Base-by-base conservation (phyloP, 2,888 invertebrate species). In the Hesperia comma region DNA sequence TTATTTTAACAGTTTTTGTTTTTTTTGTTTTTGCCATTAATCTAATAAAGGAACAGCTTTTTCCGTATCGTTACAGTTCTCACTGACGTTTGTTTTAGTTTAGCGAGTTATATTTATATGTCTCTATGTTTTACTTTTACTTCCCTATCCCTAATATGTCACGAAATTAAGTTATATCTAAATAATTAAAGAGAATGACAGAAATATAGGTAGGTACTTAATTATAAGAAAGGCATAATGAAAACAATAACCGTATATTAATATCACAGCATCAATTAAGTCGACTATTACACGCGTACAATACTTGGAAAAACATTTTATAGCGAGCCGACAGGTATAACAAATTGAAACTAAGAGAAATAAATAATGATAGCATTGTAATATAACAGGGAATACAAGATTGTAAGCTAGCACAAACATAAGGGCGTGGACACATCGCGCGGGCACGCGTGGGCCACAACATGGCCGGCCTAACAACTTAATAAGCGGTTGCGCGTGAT, bases 401-500 rank as follows among this genome's bases (percentile, higher is more conserved):
- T 81, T 80, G 79, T 75, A 71, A 73, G 61, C 79, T 79, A 85
- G 81, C 82, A 79, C 85, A 85, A 86, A 86, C 82, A 86, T 84
- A 86, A 87, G 87, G 91, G 90, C 87, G 87, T 82, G 84, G 84
- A 86, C 85, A 80, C 74, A 85, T 74, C 74, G 80, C 76, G 74
- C 76, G 77, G 72, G 79, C 84, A 83, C 88, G 92, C 91, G 92
- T 91, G 88, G 90, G 89, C 86, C 77, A 77, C 82, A 80, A 85
- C 85, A 86, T 84, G 88, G 85, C 87, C 83, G 85, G 79, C 86
- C 77, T 86, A 90, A 92, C 92, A 90, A 90, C 92, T 89, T 92
- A 92, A 92, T 92, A 92, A 90, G 92, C 84, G 85, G 90, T 86
- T 90, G 85, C 74, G 80, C 77, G 87, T 91, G 92, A 92, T 92